Evolutionary conservation across 2,797 vertebrate genomes (phyloP).

Genomic region (Arremon brunneinucha): DNA sequence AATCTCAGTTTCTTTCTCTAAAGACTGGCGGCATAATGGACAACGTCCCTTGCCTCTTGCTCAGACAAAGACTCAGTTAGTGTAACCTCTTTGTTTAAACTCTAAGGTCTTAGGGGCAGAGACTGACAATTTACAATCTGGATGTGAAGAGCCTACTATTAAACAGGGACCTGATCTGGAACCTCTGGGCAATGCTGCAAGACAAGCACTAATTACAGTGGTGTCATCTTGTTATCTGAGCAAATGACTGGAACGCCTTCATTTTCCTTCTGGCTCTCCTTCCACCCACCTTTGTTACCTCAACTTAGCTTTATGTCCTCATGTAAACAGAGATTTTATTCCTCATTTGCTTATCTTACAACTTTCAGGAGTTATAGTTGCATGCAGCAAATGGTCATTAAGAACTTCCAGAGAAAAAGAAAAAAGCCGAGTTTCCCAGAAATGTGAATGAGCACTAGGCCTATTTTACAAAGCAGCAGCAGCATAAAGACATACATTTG

Average conservation of each 20-base stretch:
- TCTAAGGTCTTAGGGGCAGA: not conserved
- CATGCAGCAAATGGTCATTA: not conserved
- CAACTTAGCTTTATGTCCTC: not conserved
- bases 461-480: not conserved
- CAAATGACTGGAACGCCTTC: conserved; percentile 7
- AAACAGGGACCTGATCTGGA: not conserved
- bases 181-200: conserved; percentile 5
- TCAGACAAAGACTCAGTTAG: not conserved
- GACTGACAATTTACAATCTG: not conserved
- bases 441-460: not conserved
- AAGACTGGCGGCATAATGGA: fast-evolving
- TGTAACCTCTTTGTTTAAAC: not conserved
- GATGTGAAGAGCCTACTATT: not conserved
- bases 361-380: not conserved
- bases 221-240: conserved; percentile 41
- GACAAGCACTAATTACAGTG: conserved; percentile 34
- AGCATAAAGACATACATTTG: not conserved
- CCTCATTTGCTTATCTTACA: not conserved
- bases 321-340: not conserved
- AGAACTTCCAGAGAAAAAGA: not conserved
- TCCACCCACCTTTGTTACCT: not conserved
- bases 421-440: not conserved
- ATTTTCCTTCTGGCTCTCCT: conserved; percentile 38
- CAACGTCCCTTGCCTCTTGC: not conserved
- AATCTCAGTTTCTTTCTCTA: not conserved